Percentiles rank a stretch among this genome's conserved stretches.
These are phyloP conservation scores for Apodemus agrarius DNA, from an alignment of 2,797 vertebrate species.

Conservation along the genomic window DNA sequence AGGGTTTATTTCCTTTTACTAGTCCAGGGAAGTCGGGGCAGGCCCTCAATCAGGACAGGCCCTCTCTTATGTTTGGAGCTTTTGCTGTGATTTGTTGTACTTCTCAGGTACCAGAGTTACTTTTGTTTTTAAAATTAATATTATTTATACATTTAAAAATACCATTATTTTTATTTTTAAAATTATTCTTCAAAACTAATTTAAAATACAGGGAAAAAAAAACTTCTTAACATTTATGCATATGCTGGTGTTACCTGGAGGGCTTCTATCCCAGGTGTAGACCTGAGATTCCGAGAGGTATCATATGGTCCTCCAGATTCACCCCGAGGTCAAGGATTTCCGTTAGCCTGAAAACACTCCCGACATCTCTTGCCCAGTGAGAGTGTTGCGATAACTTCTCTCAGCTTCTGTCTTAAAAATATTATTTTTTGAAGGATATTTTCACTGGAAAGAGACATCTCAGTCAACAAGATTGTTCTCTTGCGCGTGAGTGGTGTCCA, in stretches of 20 bases:
- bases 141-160: not conserved
- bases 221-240: not conserved
- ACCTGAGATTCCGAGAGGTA: not conserved
- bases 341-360: not conserved
- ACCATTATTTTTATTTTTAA: not conserved
- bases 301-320: too few species aligned
- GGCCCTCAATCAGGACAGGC: not conserved
- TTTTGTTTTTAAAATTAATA: not conserved
- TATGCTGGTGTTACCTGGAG: accelerated
- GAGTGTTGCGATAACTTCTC: not conserved
- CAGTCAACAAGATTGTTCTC: not conserved
- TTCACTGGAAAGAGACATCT: not conserved
- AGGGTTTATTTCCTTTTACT: not conserved
- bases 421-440: not conserved
- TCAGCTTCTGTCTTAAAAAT: not conserved
- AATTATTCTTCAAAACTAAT: not conserved
- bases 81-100: not conserved
- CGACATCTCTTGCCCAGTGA: too few species aligned
- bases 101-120: too few species aligned
- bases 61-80: not conserved
- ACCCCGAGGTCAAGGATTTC: not conserved
- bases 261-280: not conserved
- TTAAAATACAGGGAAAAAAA: not conserved
- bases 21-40: not conserved
- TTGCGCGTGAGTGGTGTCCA: accelerated